phyloP scores from a whole-genome alignment of 2,888 invertebrate species.

The Bugula neritina region DNA sequence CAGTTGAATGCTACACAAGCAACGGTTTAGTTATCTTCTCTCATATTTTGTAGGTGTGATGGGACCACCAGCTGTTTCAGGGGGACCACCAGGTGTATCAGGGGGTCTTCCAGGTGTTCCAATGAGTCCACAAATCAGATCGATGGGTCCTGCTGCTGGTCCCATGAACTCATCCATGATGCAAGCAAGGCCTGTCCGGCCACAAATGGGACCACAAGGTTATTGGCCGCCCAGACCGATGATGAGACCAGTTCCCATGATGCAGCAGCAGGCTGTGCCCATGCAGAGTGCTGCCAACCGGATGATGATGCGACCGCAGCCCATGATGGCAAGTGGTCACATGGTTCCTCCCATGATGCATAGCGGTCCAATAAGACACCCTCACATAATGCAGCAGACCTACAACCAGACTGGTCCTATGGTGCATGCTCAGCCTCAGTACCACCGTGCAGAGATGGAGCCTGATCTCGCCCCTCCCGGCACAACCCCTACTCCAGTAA shows the following conservation, averaged over 20 bases:
- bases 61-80: too few relatives aligned
- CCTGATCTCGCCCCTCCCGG: neutral
- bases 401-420: too few relatives aligned
- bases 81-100: too few relatives aligned
- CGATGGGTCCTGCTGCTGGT: neutral
- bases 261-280: neutral
- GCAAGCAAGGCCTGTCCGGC: neutral
- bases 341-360: neutral
- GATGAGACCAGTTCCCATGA: neutral
- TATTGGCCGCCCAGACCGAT: neutral
- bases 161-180: neutral
- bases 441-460: too few relatives aligned
- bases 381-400: neutral
- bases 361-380: neutral
- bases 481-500: neutral
- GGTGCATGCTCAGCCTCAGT: neutral
- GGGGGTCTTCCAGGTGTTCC: too few relatives aligned
- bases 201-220: conserved; percentile 14
- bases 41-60: too few relatives aligned
- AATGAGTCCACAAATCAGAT: neutral
- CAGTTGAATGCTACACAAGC: too few relatives aligned
- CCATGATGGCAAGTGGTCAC: neutral
- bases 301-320: neutral
- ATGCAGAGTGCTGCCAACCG: neutral
- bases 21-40: too few relatives aligned